A percentile compares a stretch with the other conserved stretches of the same genome.
Evolutionary conservation across 2,113 vertebrate genomes (phyloP).

Genomic region (Cacatua alba): DNA sequence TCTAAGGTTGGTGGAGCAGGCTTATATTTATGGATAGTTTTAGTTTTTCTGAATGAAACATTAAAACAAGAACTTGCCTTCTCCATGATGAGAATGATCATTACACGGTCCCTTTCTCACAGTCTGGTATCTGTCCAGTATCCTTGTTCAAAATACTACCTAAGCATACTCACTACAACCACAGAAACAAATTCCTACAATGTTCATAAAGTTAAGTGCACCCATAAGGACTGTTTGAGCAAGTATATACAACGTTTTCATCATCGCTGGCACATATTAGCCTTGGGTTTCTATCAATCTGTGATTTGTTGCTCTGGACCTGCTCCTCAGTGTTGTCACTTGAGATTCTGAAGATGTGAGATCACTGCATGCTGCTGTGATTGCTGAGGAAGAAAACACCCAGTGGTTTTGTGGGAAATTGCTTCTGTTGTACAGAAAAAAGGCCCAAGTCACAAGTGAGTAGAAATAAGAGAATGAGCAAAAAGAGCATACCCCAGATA

Average conservation of each 20-base stretch:
- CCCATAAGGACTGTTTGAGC: background rate
- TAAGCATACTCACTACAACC: background rate
- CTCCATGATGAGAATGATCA: background rate
- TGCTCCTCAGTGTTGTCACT: background rate
- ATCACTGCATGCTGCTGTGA: background rate
- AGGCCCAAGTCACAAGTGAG: background rate
- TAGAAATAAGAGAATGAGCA: background rate
- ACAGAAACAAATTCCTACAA: background rate
- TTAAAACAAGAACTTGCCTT: background rate
- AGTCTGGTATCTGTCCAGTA: background rate
- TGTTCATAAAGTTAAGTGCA: background rate
- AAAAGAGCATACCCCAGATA: background rate
- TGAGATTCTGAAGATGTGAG: background rate
- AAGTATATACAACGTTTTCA: background rate
- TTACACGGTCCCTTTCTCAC: background rate
- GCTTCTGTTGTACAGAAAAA: background rate
- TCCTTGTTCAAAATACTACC: background rate
- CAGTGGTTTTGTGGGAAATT: background rate
- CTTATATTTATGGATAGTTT: background rate
- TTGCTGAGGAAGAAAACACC: background rate
- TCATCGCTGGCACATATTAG: background rate
- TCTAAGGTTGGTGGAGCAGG: background rate
- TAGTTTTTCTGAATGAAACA: background rate
- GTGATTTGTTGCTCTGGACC: background rate
- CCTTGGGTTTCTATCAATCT: background rate